Base-by-base conservation (phyloP, 2,797 vertebrate genomes). In the Balearica regulorum region DNA sequence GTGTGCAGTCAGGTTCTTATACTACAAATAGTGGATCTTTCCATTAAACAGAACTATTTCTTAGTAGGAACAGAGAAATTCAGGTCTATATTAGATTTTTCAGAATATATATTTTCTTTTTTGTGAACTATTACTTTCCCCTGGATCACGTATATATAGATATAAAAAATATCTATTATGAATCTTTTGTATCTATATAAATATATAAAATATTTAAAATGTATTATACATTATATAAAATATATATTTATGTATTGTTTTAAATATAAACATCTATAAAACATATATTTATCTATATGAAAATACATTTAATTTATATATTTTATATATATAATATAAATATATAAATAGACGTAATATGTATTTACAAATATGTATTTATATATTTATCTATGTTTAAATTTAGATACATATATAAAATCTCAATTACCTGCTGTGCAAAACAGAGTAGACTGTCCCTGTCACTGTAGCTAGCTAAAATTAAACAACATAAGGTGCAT, bases 391-490 rank as follows among this genome's bases (percentile, higher is more conserved):
- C 31, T 21, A 31, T 57, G 61, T 33, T 5, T 8, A 12, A 39
- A 2, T 57, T 18, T 18, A 46, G 8, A 19, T 35, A 46, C 15
- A 8, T 44, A 12, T 12, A 33, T 17, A n/a, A 16, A 75, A 68
- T 48, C 19, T 81, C 49, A 57, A 13, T 87, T 68, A 79, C 12
- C 51, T 83, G 31, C 48, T 55, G 21, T 55, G 37, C 39, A 78
- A 71, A 75, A 28, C 39, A 49, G 28, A 83, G 41, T 58, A 37
- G 31, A 13, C 35, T 39, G n/a, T 37, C 41, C 48, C 83, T 86
- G 66, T 25, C 54, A n/a, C 39, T 93, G 58, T 48, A 48, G 28
- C 25, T 62, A 37, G 44, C 65, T 95, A 96, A 97, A 96, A 97
- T 96, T 92, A 93, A 77, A 82, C 71, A 87, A 37, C 28, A 12